Base-by-base conservation (phyloP, 2,797 vertebrate species). In the Scarus forsteni region DNA sequence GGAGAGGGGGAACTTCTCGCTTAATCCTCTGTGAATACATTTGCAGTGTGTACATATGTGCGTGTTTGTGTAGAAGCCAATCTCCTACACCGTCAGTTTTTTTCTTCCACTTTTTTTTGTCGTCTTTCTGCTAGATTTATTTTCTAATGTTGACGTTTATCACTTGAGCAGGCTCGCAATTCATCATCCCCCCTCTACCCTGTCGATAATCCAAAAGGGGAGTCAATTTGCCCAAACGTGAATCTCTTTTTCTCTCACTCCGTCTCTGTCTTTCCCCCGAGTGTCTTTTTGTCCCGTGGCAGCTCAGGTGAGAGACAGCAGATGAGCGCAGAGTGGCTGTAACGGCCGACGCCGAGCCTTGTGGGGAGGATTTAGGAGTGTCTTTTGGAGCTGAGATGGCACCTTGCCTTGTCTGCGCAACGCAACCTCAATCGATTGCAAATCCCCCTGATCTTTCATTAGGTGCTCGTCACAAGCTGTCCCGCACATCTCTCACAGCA, bases 111-210 rank as follows among this genome's bases (percentile, higher is more conserved):
- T n/a, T 75, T 69, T 10, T 73, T 48, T 8, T 11, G 45, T 59
- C 70, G 71, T 75, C 66, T 83, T 85, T 93, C 90, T 71, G 79
- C 88, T 87, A 94, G 90, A 95, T 96, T 95, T 95, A 92, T 91
- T 95, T 93, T 93, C 91, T 94, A 95, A 95, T 94, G 94, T 88
- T 92, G 49, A 88, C 81, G 88, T 95, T 96, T 95, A 95, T 96
- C 94, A 93, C 85, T 94, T 88, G 85, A 90, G 90, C 87, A 83
- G 69, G 90, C 87, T 73, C 77, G 82, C 87, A 88, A 86, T 95
- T 93, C 76, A 87, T 94, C 92, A 92, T n/a, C 58, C 80, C 52
- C n/a, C 68, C 69, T 63, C 60, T 85, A 4, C 92, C 64, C 87
- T 85, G 84, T 95, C 86, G 0, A 94, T 95, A 96, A 95, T 90